phyloP scores from a whole-genome alignment of 2,797 vertebrate species.

The Neostethus bicornis region DNA sequence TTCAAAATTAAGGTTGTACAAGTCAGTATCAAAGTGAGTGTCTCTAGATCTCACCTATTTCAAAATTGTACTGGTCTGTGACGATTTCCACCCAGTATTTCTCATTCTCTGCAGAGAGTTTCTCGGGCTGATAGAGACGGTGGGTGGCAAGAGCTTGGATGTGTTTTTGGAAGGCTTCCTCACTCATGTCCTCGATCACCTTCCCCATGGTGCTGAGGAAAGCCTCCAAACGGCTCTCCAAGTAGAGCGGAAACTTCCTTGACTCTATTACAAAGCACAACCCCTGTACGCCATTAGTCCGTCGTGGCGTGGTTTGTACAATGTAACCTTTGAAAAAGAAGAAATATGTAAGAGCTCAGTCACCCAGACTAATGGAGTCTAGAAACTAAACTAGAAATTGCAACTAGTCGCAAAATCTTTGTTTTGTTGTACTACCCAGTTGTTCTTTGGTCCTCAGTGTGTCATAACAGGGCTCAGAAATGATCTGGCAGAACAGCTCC shows the following conservation, averaged over 20 bases:
- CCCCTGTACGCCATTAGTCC: constrained; percentile 95
- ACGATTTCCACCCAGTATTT: constrained; percentile 99
- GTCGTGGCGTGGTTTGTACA: constrained; percentile 95
- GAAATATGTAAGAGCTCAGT: not conserved
- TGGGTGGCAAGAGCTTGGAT: constrained; percentile 97
- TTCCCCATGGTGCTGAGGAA: constrained; percentile 94
- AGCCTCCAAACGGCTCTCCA: constrained; percentile 96
- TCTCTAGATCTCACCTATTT: constrained; percentile 86
- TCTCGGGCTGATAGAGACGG: constrained; percentile 98
- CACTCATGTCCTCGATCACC: constrained; percentile 90
- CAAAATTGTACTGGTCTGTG: constrained; percentile 98
- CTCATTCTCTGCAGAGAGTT: constrained; percentile 94
- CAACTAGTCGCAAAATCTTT: too few relatives aligned
- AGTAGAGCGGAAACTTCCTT: constrained; percentile 95
- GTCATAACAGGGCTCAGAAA: constrained; percentile 97
- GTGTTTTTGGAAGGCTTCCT: constrained; percentile 97
- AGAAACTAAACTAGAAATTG: too few relatives aligned
- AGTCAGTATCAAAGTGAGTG: not conserved
- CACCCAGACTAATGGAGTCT: too few relatives aligned
- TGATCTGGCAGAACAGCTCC: constrained; percentile 96
- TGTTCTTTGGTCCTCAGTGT: constrained; percentile 98
- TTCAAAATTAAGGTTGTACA: constrained; percentile 18
- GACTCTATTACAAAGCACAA: constrained; percentile 97
- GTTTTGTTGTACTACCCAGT: constrained; percentile 80
- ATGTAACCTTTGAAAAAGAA: constrained; percentile 87